Conservation (phyloP, 1,140 invertebrate species). For the Thaumatotibia leucotreta region DNA sequence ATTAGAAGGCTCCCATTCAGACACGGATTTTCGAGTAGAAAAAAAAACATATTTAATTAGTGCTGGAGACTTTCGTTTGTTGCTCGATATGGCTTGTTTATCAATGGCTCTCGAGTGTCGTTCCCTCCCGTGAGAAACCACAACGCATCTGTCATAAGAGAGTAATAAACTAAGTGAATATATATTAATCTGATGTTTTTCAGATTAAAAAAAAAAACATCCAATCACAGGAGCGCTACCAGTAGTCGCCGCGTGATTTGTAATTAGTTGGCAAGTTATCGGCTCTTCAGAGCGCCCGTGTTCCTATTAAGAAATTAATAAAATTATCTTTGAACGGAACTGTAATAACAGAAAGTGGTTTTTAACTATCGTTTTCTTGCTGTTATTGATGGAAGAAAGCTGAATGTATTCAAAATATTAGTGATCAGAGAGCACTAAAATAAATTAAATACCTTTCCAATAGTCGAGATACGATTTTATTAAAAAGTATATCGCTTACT, state of each 20-base stretch:
- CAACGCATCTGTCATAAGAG: constrained; percentile 2
- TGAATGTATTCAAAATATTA: no score
- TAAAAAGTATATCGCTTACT: no score
- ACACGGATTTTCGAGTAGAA: constrained; percentile 23
- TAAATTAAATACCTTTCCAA: no score
- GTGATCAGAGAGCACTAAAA: no score
- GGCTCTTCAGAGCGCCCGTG: not conserved
- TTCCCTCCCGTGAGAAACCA: constrained; percentile 13
- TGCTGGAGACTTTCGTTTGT: constrained; percentile 16
- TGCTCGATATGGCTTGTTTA: constrained; percentile 23
- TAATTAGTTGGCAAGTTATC: not conserved
- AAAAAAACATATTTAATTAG: constrained; percentile 45
- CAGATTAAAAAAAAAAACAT: not conserved
- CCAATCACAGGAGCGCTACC: not conserved
- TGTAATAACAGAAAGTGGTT: not conserved
- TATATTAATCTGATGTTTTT: not conserved
- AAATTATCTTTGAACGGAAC: not conserved
- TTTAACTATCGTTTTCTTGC: not conserved
- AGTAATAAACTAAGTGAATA: constrained; percentile 5
- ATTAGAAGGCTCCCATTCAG: constrained; percentile 56
- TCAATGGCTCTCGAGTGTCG: constrained; percentile 15
- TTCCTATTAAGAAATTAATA: not conserved
- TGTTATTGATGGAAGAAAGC: not conserved
- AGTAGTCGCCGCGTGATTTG: not conserved
- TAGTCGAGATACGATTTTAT: no score